Base-by-base conservation (phyloP, 2,113 vertebrate species). In the Odobenus rosmarus region DNA sequence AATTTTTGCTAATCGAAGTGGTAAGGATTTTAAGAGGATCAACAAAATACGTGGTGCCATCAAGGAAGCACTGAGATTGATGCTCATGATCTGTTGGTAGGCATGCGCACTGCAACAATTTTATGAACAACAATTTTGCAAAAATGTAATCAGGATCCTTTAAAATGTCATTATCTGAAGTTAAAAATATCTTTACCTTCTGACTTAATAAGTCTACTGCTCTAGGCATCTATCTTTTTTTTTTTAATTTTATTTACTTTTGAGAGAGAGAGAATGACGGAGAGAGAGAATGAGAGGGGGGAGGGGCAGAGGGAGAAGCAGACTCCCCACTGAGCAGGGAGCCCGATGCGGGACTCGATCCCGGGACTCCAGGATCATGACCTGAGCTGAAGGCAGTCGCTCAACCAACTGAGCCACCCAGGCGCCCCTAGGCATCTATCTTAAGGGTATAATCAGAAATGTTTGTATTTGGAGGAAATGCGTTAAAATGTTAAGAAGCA, bases 11-110 rank as follows among this genome's bases (percentile, higher is more conserved):
- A 74, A 46, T 16, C 8, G n/a, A 91, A 55, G 12, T 82, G 57
- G 24, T 81, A 64, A 88, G n/a, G 33, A 92, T 71, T 81, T 94
- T 90, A 61, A 88, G 14, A 87, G 53, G 24, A 90, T 81, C 59
- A 36, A 82, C 12, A 55, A 86, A 76, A 93, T 42, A 57, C 24
- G 28, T 23, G 39, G n/a, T 23, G 15, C 57, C 84, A 15, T 16
- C 59, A 42, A 87, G 46, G 13, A 83, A 71, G n/a, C 67, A 31
- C 15, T 5, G 64, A 79, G 59, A 67, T 18, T 6, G 53, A 36
- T 2, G 24, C 28, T 36, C 7, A 15, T 28, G 15, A 39, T 51
- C 33, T 74, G 15, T 69, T 39, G 9, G 46, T 19, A 79, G 81
- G 31, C 18, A 46, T 28, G 36, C 8, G 5, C 12, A n/a, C 8